These are phyloP conservation scores for Pangasianodon hypophthalmus DNA, from an alignment of 2,113 vertebrate species.

Conservation along the genomic window DNA sequence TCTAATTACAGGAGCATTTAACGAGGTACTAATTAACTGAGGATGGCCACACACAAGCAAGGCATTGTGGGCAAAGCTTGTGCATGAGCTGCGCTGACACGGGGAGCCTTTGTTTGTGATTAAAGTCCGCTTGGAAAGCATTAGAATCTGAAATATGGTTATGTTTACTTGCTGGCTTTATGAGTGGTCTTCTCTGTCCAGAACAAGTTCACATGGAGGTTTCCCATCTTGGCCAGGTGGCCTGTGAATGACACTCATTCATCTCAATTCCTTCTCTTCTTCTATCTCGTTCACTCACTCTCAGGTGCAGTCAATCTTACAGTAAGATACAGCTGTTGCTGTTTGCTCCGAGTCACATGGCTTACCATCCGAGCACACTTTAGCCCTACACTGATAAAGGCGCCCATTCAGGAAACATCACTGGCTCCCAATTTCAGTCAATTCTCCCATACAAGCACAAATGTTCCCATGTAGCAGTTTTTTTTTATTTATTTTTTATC, in stretches of 20 bases:
- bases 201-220: constrained; percentile 60
- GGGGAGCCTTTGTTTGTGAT: constrained; percentile 68
- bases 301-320: neutral
- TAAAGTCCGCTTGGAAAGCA: constrained; percentile 68
- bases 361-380: neutral
- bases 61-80: constrained; percentile 68
- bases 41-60: constrained; percentile 63
- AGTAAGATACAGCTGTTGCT: neutral
- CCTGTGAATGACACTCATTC: constrained; percentile 24
- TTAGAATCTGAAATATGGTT: constrained; percentile 68
- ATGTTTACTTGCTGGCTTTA: constrained; percentile 64
- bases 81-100: constrained; percentile 61
- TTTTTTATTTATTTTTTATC: no score
- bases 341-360: neutral
- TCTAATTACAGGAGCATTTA: constrained; percentile 73
- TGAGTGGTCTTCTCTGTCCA: constrained; percentile 49
- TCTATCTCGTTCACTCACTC: neutral
- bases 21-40: constrained; percentile 69
- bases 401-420: neutral
- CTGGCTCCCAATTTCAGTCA: neutral
- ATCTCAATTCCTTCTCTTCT: neutral
- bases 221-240: constrained; percentile 38
- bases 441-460: neutral
- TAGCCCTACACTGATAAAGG: neutral
- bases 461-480: neutral